Evolutionary conservation across 2,888 invertebrate species (phyloP), one percentile per base, ranked within the genome.

Genomic region (Heliconius ismenius): DNA sequence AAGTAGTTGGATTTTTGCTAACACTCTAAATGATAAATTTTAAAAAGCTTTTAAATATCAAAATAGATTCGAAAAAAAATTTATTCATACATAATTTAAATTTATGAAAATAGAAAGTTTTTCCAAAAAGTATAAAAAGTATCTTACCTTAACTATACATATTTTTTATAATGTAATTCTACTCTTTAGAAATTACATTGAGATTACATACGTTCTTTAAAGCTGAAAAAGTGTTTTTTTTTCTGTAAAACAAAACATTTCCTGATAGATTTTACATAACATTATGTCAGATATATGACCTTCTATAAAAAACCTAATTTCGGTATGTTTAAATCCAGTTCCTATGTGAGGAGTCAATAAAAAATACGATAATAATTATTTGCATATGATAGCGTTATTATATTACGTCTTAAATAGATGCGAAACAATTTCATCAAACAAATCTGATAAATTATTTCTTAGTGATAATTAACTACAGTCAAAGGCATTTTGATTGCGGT

Each of bases 361-460:
- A 73, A 74, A 58, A 39, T 72, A 65, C 32, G 65, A 65, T 76
- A 73, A 26, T 67, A 24, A 65, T 62, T 60, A 72, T 77, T 80
- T 72, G 54, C n/a, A 24, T 60, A 63, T 60, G 64, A 64, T 78
- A 78, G 36, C 64, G 21, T 49, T 64, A 43, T 54, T 39, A n/a
- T 60, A 69, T 43, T 63, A 64, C 28, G 68, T 67, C 24, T 75
- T 60, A 76, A 28, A 73, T 58, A 58, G 67, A 67, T 58, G 18
- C 26, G 13, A 26, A 64, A 26, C 13, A 39, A 65, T 21, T 65
- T 28, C 54, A n/a, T n/a, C n/a, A n/a, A n/a, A n/a, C n/a, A n/a
- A 76, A 49, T 60, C 58, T 60, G 39, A 70, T 64, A 54, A 63
- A 63, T 43, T 9, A 65, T 73, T 58, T 64, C 18, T 39, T n/a